Evolutionary conservation across 2,888 invertebrate species (phyloP).

Genomic region (Oxytorus armatus): DNA sequence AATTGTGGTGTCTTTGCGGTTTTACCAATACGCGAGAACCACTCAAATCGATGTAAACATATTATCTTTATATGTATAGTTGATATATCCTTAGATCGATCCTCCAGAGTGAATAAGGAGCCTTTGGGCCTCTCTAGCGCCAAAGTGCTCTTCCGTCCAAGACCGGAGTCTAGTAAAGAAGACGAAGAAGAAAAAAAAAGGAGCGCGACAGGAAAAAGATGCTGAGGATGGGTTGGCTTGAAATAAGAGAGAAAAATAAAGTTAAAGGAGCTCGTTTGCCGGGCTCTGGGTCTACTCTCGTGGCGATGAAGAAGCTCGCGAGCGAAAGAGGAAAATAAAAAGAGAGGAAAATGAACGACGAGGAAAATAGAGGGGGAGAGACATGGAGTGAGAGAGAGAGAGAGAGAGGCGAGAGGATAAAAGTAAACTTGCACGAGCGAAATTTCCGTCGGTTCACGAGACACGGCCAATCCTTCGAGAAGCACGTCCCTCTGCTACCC

Average conservation of each 20-base stretch:
- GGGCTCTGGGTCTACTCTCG: constrained; percentile 30
- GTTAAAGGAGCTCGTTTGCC: constrained; percentile 54
- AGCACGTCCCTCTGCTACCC: constrained; percentile 1
- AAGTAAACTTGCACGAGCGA: constrained; percentile 53
- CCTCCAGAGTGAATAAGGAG: constrained; percentile 49
- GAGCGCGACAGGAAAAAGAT: constrained; percentile 36
- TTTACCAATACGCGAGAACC: constrained; percentile 28
- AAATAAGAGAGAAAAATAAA: constrained; percentile 45
- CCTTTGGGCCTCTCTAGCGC: constrained; percentile 50
- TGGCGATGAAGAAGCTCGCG: constrained; percentile 41
- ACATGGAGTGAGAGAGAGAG: constrained; percentile 20
- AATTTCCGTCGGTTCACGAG: constrained; percentile 35
- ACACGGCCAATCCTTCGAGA: constrained; percentile 41
- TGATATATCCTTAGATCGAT: constrained; percentile 55
- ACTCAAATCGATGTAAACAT: constrained; percentile 13
- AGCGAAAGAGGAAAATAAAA: constrained; percentile 28
- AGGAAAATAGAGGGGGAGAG: constrained; percentile 6
- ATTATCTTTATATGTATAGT: constrained; percentile 17
- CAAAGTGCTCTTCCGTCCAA: constrained; percentile 53
- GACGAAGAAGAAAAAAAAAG: constrained; percentile 2
- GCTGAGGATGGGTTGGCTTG: constrained; percentile 35
- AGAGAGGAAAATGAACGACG: constrained; percentile 13
- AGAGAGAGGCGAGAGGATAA: constrained; percentile 33
- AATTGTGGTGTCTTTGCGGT: constrained; percentile 23
- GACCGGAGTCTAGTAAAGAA: constrained; percentile 23